phyloP scores from a whole-genome alignment of 2,797 vertebrate species.

The Megaceryle alcyon region DNA sequence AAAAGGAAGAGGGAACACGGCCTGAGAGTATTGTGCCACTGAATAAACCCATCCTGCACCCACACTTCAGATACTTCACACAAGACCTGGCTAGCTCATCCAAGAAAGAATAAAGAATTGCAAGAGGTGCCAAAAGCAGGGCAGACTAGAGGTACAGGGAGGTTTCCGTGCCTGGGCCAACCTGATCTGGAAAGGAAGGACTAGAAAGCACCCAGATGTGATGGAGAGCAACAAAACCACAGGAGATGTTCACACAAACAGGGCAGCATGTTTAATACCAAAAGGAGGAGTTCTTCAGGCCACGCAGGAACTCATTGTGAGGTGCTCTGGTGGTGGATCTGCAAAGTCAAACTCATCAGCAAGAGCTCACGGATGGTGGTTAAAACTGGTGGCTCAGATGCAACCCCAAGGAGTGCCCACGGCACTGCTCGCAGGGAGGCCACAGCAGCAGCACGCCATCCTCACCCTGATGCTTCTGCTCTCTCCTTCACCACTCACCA shows the following conservation, averaged over 20 bases:
- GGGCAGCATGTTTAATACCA: not conserved
- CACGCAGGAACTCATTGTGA: rapidly evolving
- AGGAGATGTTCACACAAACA: not conserved
- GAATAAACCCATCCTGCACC: not conserved
- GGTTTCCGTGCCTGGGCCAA: not conserved
- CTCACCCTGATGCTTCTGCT: not conserved
- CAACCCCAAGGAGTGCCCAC: not conserved
- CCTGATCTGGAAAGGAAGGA: not conserved
- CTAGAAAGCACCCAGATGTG: not conserved
- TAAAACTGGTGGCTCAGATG: rapidly evolving
- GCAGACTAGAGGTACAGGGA: not conserved
- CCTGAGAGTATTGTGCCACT: not conserved
- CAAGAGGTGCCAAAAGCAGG: not conserved
- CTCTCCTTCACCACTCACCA: not conserved
- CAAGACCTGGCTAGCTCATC: not conserved
- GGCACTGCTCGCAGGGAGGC: not conserved
- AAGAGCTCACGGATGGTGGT: not conserved
- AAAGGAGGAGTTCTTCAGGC: not conserved
- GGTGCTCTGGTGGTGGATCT: not conserved
- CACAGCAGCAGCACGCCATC: not conserved
- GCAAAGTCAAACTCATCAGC: not conserved
- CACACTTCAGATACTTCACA: not conserved
- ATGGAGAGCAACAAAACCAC: not conserved
- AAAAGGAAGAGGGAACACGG: not conserved
- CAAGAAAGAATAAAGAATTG: not conserved